Evolutionary conservation across 2,797 vertebrate species (phyloP), one percentile per base, ranked within the genome.

Genomic region (Adrianichthys oophorus): DNA sequence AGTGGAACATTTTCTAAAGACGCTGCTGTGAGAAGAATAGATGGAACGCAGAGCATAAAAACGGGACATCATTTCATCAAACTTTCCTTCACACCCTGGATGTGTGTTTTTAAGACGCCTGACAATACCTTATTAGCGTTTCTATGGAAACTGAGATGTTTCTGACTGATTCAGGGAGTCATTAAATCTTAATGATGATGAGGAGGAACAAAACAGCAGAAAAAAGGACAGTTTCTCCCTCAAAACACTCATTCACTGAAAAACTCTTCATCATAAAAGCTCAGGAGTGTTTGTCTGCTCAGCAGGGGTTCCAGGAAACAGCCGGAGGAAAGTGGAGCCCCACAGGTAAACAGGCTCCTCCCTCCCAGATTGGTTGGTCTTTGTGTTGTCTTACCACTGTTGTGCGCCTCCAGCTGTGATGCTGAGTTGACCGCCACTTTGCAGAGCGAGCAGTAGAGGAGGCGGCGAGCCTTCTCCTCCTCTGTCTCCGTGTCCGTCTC

Each of bases 371-470:
- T 32, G 29, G 2, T 7, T 32, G 32, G 32, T 32, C 8, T 3
- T 16, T 37, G 37, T 41, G 7, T 8, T 10, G 44, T 17, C 95
- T 95, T 76, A 99, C 98, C 98, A 43, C 93, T 98, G 91, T 97
- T 99, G 90, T 99, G 98, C 1, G 98, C 98, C 79, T 99, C 96
- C 83, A 99, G 92, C 91, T 99, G 98, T 0, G 97, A 99, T 32
- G 94, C 91, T 0, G 98, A 99, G 92, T 99, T 99, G 84, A 98
- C 98, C n/a, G 96, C 97, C 59, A 99, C 96, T 86, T 98, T 98
- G 92, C 98, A 99, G 76, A 99, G 95, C 13, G 98, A 98, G 89
- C 98, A 99, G 90, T 99, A 99, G 13, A 99, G 94, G 12, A 99
- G 92, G 15, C 98, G 87, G 12, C 93, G 92, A 3, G 97, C 96